Percentiles rank a stretch among this genome's conserved stretches.
Conservation (phyloP, 2,888 invertebrate genomes). For the Diarsia dahlii region DNA sequence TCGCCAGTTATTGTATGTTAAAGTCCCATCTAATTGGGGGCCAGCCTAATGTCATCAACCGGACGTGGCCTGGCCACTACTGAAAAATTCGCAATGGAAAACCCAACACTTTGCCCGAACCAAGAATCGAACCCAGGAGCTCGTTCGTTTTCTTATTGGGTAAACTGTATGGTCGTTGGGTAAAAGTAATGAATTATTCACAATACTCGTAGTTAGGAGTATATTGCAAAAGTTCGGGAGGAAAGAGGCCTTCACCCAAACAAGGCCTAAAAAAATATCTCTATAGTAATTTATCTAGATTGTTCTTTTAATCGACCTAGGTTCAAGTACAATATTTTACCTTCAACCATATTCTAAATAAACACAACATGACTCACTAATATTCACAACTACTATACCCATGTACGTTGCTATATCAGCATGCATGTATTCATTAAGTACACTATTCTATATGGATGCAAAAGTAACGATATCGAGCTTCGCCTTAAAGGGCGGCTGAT, state of each 20-base stretch:
- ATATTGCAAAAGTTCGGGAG: too few species aligned
- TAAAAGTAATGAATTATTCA: too few species aligned
- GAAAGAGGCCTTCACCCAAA: too few species aligned
- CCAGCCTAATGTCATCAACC: not conserved
- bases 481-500: slow-evolving; percentile 48
- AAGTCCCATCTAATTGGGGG: not conserved
- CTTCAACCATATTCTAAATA: slow-evolving; percentile 17
- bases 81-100: not conserved
- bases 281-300: too few species aligned
- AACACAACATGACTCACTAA: slow-evolving; percentile 39
- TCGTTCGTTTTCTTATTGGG: not conserved
- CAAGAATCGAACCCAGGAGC: not conserved
- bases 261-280: too few species aligned
- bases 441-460: slow-evolving; percentile 54
- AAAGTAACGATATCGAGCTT: slow-evolving; percentile 40
- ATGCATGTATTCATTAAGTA: slow-evolving; percentile 39
- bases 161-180: too few species aligned
- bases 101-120: not conserved
- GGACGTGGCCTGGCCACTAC: not conserved
- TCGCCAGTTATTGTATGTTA: not conserved
- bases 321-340: not conserved
- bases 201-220: too few species aligned
- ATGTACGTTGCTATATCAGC: slow-evolving; percentile 8
- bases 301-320: not conserved
- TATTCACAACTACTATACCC: not conserved